A percentile compares a stretch with the other conserved stretches of the same genome.
Conservation (phyloP, 2,888 invertebrate genomes). For the Leistus spinibarbis region DNA sequence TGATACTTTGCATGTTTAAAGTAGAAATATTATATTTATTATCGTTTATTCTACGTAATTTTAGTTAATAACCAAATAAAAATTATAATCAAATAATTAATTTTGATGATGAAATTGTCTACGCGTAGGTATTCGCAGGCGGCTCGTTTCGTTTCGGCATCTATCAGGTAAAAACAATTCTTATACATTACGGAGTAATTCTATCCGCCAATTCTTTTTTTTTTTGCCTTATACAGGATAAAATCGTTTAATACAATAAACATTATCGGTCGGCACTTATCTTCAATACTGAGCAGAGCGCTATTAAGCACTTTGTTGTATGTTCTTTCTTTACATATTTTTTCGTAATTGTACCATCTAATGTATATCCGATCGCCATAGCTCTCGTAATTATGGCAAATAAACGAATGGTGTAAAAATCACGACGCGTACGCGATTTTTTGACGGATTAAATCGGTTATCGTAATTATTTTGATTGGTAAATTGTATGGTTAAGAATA, state of each 20-base stretch:
- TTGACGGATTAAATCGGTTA: conserved; percentile 27
- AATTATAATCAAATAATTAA: no score
- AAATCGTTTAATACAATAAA: conserved; percentile 23
- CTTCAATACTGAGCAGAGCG: conserved; percentile 5
- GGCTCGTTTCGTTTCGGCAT: no score
- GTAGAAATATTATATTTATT: no score
- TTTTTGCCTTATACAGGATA: conserved; percentile 18
- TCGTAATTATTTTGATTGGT: conserved; percentile 31
- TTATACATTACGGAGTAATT: neutral
- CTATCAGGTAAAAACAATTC: neutral
- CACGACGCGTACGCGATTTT: conserved; percentile 13
- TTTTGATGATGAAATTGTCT: no score
- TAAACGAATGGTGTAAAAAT: conserved; percentile 12
- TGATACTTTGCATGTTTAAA: no score
- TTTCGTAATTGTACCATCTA: conserved; percentile 9
- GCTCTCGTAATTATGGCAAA: conserved; percentile 7
- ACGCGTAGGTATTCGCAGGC: no score
- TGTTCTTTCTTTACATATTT: conserved; percentile 3
- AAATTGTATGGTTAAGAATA: conserved; percentile 20
- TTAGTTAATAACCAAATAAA: no score
- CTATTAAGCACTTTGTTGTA: neutral
- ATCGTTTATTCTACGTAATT: no score
- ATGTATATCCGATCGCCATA: conserved; percentile 7
- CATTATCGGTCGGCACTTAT: conserved; percentile 9
- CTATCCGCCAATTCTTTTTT: no score